Evolutionary conservation across 2,797 vertebrate genomes (phyloP).

Genomic region (Morelia viridis): DNA sequence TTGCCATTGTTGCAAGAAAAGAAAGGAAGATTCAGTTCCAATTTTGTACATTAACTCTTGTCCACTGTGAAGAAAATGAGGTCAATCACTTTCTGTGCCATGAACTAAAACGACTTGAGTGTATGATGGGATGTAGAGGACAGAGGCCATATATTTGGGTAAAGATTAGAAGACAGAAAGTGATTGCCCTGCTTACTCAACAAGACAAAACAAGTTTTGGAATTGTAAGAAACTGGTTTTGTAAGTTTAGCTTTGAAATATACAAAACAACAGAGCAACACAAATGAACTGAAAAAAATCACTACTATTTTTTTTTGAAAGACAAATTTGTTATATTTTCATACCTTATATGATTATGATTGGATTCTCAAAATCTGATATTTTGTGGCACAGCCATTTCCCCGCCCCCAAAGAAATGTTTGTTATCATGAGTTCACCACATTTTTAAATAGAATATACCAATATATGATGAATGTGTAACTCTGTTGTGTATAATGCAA

Average conservation of each 20-base stretch:
- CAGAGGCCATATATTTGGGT: not conserved
- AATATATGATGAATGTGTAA: not conserved
- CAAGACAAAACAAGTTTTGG: not conserved
- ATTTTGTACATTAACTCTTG: not conserved
- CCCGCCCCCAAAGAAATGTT: not conserved
- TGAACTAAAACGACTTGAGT: not conserved
- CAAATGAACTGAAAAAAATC: not conserved
- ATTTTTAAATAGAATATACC: not conserved
- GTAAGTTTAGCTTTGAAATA: not conserved
- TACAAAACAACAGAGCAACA: not conserved
- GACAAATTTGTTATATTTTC: not conserved
- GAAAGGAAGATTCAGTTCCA: not conserved
- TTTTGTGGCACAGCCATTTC: not conserved
- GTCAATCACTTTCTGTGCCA: not conserved
- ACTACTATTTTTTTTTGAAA: not conserved
- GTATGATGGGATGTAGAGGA: not conserved
- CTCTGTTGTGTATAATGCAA: not conserved
- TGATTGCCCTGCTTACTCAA: not conserved
- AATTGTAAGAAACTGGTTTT: not conserved
- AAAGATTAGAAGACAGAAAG: not conserved
- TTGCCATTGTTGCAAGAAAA: not conserved
- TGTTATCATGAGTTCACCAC: not conserved
- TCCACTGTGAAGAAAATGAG: not conserved
- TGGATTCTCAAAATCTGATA: not conserved
- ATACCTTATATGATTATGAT: not conserved